Evolutionary conservation across 64 coral and sea anemone genomes (phyloP).

Genomic region (Anthopleura sola): DNA sequence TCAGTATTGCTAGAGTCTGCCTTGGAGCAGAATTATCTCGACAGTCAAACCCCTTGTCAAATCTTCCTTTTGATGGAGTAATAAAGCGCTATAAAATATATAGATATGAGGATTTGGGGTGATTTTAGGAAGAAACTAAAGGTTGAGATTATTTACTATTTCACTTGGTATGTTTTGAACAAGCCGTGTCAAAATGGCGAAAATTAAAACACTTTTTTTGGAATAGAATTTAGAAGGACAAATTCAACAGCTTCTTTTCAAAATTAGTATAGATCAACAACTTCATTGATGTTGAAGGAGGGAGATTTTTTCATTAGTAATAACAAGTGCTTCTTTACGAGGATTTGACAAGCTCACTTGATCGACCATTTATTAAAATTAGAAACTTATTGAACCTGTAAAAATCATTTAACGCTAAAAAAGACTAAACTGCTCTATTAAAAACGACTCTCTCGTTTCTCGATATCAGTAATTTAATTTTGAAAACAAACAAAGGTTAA

Average conservation of each 20-base stretch:
- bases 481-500: neutral
- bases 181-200: too few relatives aligned
- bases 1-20: neutral
- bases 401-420: neutral
- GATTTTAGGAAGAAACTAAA: neutral
- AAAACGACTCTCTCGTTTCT: too few relatives aligned
- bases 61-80: neutral
- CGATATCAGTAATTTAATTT: neutral
- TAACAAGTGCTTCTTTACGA: neutral
- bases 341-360: neutral
- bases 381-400: neutral
- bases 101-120: neutral
- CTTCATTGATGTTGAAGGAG: neutral
- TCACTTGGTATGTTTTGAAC: too few relatives aligned
- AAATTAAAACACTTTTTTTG: too few relatives aligned
- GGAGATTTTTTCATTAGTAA: neutral
- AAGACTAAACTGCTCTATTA: too few relatives aligned
- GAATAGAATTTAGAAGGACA: too few relatives aligned
- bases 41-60: neutral
- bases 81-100: neutral
- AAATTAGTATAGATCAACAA: neutral
- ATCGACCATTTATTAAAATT: neutral
- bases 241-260: too few relatives aligned
- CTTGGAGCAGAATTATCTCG: neutral
- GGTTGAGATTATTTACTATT: too few relatives aligned